phyloP scores from a whole-genome alignment of 2,888 invertebrate species.

The Eulithis testata region DNA sequence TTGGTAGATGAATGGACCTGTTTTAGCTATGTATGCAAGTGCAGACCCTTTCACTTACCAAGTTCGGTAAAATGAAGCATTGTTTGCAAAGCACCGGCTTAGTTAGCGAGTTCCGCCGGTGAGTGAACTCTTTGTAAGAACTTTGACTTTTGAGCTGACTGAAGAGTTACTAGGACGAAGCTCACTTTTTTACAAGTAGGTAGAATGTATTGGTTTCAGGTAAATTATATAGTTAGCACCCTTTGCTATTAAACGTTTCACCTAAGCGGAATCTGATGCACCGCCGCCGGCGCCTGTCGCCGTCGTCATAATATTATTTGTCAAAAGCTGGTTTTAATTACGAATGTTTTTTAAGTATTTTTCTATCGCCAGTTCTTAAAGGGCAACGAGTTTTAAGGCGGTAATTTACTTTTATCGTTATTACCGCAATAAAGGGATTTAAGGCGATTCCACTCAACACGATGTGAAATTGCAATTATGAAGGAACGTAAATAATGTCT shows the following conservation, averaged over 20 bases:
- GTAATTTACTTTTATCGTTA: constrained; percentile 60
- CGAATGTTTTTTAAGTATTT: no score
- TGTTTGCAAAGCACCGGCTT: constrained; percentile 53
- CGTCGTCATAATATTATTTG: no score
- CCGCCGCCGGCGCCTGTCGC: no score
- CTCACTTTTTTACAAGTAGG: no score
- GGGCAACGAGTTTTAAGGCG: constrained; percentile 45
- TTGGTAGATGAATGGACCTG: no score
- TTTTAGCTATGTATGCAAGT: no score
- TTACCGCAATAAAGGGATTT: constrained; percentile 57
- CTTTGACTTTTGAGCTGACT: constrained; percentile 14
- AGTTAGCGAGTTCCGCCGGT: constrained; percentile 34
- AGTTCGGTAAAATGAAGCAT: constrained; percentile 52
- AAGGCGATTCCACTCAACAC: constrained; percentile 50
- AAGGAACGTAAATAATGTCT: constrained; percentile 44
- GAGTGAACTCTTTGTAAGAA: constrained; percentile 35
- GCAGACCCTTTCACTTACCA: no score
- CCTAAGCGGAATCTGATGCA: no score
- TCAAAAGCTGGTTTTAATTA: no score
- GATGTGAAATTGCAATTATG: constrained; percentile 55
- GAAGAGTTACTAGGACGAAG: not conserved
- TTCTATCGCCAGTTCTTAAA: not conserved
- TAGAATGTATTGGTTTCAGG: no score
- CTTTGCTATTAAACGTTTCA: no score
- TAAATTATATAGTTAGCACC: no score